A percentile compares a stretch with the other conserved stretches of the same genome.
phyloP scores from a whole-genome alignment of 2,797 vertebrate genomes.

The Eleutherodactylus coqui region DNA sequence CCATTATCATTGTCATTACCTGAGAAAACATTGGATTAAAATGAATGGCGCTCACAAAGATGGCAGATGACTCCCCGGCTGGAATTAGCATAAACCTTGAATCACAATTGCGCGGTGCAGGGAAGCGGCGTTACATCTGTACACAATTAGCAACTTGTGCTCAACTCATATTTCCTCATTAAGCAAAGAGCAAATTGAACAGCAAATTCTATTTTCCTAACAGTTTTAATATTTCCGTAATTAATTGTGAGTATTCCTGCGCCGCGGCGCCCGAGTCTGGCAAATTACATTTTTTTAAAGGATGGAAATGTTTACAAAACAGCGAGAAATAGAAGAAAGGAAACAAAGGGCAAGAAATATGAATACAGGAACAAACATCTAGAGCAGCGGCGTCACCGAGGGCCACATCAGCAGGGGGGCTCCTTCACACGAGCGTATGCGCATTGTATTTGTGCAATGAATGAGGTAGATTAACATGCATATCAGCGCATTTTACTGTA shows the following conservation, averaged over 20 bases:
- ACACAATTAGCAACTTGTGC: conserved; percentile 34
- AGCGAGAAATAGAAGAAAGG: background rate
- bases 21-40: conserved; percentile 39
- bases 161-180: conserved; percentile 49
- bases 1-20: conserved; percentile 40
- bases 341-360: background rate
- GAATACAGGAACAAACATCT: no score
- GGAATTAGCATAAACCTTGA: conserved; percentile 37
- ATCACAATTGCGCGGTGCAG: background rate
- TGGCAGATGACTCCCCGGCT: conserved; percentile 4
- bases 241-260: conserved; percentile 5
- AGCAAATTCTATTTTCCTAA: conserved; percentile 49
- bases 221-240: conserved; percentile 43
- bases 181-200: conserved; percentile 42
- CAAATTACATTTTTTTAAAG: background rate
- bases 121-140: conserved; percentile 44
- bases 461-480: no score
- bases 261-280: background rate
- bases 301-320: background rate
- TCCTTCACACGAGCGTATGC: no score
- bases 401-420: no score
- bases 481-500: no score
- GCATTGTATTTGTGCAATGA: no score
- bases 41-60: conserved; percentile 32
- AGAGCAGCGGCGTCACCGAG: no score